A percentile compares a stretch with the other conserved stretches of the same genome.
Conservation (phyloP, 2,797 vertebrate genomes). For the Falco concolor region DNA sequence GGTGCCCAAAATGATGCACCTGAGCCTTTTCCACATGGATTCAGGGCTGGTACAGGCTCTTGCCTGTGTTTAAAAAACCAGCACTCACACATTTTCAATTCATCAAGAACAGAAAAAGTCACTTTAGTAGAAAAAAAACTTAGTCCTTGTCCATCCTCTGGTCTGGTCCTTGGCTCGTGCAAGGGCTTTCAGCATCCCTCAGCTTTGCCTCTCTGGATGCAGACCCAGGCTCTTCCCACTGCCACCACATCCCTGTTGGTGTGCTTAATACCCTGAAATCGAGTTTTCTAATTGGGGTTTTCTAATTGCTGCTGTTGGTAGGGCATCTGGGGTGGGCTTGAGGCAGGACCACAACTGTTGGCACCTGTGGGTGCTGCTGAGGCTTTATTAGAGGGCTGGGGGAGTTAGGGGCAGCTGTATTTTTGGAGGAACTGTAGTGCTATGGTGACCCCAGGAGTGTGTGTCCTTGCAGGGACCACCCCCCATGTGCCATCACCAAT, state of each 20-base stretch:
- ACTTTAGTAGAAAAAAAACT: background rate
- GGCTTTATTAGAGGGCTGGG: background rate
- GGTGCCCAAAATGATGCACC: background rate
- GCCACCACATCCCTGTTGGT: fast-evolving
- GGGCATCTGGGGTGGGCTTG: background rate
- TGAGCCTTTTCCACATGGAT: background rate
- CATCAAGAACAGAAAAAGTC: background rate
- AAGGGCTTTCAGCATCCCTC: background rate
- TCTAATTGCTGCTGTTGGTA: background rate
- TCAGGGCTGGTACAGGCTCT: background rate
- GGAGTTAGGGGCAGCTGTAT: fast-evolving
- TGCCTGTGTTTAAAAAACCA: background rate
- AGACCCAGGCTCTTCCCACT: background rate
- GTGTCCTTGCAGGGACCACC: too few species aligned
- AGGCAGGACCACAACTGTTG: background rate
- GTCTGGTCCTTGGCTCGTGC: fast-evolving
- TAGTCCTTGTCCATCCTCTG: background rate
- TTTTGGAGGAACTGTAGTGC: background rate
- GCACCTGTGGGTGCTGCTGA: background rate
- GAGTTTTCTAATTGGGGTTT: background rate
- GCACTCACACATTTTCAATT: background rate
- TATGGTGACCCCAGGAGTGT: fast-evolving
- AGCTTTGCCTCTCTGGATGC: background rate
- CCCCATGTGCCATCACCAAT: fast-evolving
- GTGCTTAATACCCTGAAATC: background rate